Evolutionary conservation across 2,797 vertebrate species (phyloP), one percentile per base, ranked within the genome.

Genomic region (Enteromius trimaculatus): DNA sequence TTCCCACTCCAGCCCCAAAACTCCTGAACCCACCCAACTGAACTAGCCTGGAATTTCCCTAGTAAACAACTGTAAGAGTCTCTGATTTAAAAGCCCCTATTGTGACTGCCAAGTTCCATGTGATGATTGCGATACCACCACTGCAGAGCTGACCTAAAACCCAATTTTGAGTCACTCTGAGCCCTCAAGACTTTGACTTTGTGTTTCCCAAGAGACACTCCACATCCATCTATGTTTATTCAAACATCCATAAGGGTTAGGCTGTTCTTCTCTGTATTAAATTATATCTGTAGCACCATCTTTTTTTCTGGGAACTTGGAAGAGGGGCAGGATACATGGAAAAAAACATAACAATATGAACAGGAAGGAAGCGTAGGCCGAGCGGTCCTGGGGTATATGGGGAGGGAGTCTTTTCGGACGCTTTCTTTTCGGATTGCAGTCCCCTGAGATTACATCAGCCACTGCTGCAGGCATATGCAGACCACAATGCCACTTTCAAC

Each of bases 331-430:
- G 82, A 84, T 81, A 66, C 51, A 16, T 26, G 26, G n/a, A 79
- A 39, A 10, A 65, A 13, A 78, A 1, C 55, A 21, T n/a, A 75
- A 88, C 85, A 88, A 88, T 86, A 68, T 6, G 77, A 79, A 64
- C 37, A 80, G 60, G 87, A 86, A 88, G 86, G 71, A 68, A 72
- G 64, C 47, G 8, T 29, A 65, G 83, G 47, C 68, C 1, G 47
- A 66, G 68, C 1, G 4, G 31, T 79, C 53, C 21, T 21, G 72
- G 5, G 34, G 64, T 58, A 53, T 34, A 34, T 51, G 64, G 13
- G 65, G 31, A 53, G 23, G 44, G 72, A n/a, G 68, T 60, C 64
- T 13, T 44, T 13, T 44, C 42, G 42, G 55, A 21, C 26, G 72
- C 31, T 37, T 81, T 80, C 49, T 60, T 81, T 47, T 58, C 23